Evolutionary conservation across 2,888 invertebrate genomes (phyloP).

Genomic region (Diogma glabrata): DNA sequence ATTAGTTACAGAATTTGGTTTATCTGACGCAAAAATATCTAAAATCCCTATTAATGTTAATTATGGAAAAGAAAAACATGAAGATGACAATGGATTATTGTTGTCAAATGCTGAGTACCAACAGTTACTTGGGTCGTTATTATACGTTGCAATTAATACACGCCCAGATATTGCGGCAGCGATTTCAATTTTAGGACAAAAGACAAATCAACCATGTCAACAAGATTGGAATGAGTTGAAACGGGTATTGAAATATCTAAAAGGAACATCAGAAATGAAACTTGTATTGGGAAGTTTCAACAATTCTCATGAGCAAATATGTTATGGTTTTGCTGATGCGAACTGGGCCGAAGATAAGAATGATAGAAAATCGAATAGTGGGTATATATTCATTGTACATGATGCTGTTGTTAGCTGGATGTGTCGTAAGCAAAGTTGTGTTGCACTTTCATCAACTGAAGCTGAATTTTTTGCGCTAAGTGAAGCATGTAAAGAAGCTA

Average conservation of each 20-base stretch:
- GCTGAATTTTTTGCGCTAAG: no score
- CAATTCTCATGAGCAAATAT: constrained; percentile 12
- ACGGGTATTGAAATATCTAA: neutral
- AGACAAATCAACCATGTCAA: neutral
- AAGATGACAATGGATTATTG: no score
- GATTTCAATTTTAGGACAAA: neutral
- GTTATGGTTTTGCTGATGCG: neutral
- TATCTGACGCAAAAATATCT: neutral
- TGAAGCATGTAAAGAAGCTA: no score
- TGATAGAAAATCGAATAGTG: constrained; percentile 24
- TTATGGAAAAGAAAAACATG: neutral
- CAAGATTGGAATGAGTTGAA: constrained; percentile 1
- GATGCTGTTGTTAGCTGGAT: constrained; percentile 20
- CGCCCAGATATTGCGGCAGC: neutral
- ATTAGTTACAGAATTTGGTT: no score
- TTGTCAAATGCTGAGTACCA: no score
- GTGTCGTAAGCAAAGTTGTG: no score
- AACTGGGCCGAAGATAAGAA: constrained; percentile 22
- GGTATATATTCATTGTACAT: constrained; percentile 17
- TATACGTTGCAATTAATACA: neutral
- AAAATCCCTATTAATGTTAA: neutral
- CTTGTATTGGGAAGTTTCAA: no score
- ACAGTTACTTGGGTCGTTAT: neutral
- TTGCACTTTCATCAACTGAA: no score
- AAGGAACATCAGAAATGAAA: neutral